A percentile compares a stretch with the other conserved stretches of the same genome.
Conservation (phyloP, 2,797 vertebrate species). For the Loriculus beryllinus region DNA sequence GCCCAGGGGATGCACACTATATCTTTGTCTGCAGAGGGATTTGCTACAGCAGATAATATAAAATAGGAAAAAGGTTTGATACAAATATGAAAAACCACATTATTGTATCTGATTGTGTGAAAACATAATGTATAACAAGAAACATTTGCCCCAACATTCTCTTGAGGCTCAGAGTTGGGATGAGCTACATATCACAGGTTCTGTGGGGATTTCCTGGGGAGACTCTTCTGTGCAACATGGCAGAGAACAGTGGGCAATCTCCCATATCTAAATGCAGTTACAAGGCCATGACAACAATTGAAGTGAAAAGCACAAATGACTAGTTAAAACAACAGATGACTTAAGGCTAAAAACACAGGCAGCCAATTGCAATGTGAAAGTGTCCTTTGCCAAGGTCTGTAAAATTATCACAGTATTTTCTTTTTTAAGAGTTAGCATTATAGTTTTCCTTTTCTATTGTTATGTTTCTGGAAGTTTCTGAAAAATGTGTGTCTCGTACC, state of each 20-base stretch:
- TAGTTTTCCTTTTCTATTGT: not conserved
- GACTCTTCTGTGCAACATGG: not conserved
- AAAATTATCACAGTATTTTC: not conserved
- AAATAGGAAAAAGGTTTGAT: not conserved
- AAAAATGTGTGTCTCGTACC: not conserved
- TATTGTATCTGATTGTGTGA: not conserved
- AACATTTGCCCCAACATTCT: not conserved
- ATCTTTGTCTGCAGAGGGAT: not conserved
- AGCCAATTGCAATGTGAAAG: not conserved
- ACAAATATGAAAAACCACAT: not conserved
- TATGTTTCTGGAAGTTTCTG: not conserved
- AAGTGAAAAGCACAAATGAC: not conserved
- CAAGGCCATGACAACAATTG: not conserved
- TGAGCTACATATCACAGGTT: not conserved
- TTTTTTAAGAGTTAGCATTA: not conserved
- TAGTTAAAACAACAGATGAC: not conserved
- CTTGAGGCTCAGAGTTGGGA: not conserved
- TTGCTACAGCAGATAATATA: not conserved
- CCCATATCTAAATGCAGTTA: not conserved
- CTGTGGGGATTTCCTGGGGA: not conserved
- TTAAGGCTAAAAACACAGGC: not conserved
- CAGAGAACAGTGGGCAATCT: not conserved
- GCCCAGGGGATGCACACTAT: not conserved
- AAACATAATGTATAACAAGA: not conserved
- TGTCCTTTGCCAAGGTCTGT: not conserved